A percentile compares a stretch with the other conserved stretches of the same genome.
These are phyloP conservation scores for Orthonychiurus folsomi DNA, from an alignment of 2,888 invertebrate species.

Conservation along the genomic window DNA sequence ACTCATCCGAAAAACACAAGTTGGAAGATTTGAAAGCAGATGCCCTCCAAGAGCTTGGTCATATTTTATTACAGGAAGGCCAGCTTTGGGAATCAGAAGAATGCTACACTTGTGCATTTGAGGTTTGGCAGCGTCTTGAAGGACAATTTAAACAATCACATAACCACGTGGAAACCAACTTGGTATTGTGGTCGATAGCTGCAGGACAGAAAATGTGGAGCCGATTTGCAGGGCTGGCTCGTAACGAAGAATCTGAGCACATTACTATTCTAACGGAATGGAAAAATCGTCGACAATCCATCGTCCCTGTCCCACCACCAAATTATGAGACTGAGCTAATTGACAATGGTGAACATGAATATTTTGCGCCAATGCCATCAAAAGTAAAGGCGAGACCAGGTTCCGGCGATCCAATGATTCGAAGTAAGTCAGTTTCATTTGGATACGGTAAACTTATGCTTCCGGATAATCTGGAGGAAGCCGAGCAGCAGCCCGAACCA, in stretches of 20 bases:
- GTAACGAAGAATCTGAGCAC: slow-evolving; percentile 14
- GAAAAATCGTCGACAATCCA: slow-evolving; percentile 22
- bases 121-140: slow-evolving; percentile 5
- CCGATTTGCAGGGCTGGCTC: slow-evolving; percentile 24
- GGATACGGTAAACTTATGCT: no score
- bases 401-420: no score
- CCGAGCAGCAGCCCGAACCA: no score
- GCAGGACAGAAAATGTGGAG: slow-evolving; percentile 32
- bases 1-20: slow-evolving; percentile 14
- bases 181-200: slow-evolving; percentile 26
- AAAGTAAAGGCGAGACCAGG: no score
- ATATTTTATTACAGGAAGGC: slow-evolving; percentile 29
- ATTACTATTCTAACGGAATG: slow-evolving; percentile 20
- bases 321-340: slow-evolving; percentile 12
- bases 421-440: no score
- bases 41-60: slow-evolving; percentile 29
- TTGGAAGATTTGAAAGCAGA: slow-evolving; percentile 30
- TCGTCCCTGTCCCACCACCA: slow-evolving; percentile 20
- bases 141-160: slow-evolving; percentile 1
- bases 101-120: slow-evolving; percentile 20
- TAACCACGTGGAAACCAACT: slow-evolving; percentile 13
- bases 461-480: no score
- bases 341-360: neutral
- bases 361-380: neutral
- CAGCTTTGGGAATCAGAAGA: slow-evolving; percentile 34